A percentile compares a stretch with the other conserved stretches of the same genome.
These are phyloP conservation scores for Peromyscus maniculatus DNA, from an alignment of 2,113 vertebrate genomes.

Conservation along the genomic window DNA sequence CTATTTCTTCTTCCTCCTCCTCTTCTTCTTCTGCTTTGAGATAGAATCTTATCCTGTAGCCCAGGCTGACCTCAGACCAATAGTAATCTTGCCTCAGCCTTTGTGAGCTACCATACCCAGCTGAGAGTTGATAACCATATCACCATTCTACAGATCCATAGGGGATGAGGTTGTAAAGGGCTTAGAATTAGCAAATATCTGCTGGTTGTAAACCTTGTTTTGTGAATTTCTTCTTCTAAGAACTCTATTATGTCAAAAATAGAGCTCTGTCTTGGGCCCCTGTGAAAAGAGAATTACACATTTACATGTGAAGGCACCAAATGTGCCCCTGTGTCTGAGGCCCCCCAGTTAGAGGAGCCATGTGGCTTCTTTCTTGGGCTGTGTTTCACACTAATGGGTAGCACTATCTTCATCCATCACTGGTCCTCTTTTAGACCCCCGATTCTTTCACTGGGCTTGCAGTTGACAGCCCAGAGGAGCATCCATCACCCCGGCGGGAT, in stretches of 20 bases:
- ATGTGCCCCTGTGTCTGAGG: background rate
- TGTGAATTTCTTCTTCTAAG: background rate
- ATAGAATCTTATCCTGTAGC: background rate
- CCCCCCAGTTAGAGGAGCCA: background rate
- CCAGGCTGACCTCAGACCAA: background rate
- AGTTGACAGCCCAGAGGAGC: background rate
- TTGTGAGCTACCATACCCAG: background rate
- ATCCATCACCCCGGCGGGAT: conserved; percentile 25
- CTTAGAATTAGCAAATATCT: conserved; percentile 46
- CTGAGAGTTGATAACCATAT: background rate
- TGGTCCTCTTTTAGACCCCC: background rate
- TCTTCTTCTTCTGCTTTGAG: background rate
- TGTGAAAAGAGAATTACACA: background rate
- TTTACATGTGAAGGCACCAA: background rate
- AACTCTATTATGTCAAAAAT: background rate
- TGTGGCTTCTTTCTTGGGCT: background rate
- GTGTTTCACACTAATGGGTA: background rate
- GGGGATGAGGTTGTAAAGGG: background rate
- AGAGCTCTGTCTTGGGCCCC: background rate
- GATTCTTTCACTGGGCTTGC: background rate
- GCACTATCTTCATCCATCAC: background rate
- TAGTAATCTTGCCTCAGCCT: background rate
- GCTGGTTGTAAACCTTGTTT: background rate
- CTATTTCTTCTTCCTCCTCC: background rate
- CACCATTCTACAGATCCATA: background rate